A percentile compares a stretch with the other conserved stretches of the same genome.
These are phyloP conservation scores for Euwallacea similis DNA, from an alignment of 1,140 invertebrate species.

Conservation along the genomic window DNA sequence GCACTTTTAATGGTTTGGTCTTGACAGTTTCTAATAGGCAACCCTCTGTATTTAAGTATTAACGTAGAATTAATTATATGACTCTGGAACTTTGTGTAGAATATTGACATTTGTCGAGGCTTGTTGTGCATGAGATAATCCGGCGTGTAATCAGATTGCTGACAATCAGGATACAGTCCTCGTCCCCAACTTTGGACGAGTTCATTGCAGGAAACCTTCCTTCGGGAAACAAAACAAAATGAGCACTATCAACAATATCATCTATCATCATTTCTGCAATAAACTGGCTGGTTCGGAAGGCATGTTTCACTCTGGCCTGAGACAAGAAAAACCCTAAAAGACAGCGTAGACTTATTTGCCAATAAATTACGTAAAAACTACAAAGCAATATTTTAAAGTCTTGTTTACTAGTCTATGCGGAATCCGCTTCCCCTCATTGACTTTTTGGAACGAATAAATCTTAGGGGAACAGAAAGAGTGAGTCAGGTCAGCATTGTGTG, in stretches of 20 bases:
- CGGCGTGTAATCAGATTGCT: too few relatives aligned
- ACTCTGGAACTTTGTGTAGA: too few relatives aligned
- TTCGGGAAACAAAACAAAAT: too few relatives aligned
- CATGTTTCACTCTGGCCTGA: background rate
- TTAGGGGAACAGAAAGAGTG: constrained; percentile 10
- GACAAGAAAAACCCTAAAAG: constrained; percentile 7
- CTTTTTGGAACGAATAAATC: constrained; percentile 25
- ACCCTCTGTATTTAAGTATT: background rate
- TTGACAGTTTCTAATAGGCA: constrained; percentile 9
- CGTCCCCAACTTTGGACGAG: background rate
- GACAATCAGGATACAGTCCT: too few relatives aligned
- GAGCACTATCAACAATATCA: too few relatives aligned
- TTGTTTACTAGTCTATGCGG: constrained; percentile 21
- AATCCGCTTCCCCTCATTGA: constrained; percentile 21
- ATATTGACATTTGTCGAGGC: too few relatives aligned
- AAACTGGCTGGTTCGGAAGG: background rate
- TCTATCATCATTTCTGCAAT: too few relatives aligned
- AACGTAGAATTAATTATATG: constrained; percentile 2
- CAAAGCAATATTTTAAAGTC: constrained; percentile 26
- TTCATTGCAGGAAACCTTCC: background rate
- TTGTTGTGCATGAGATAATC: too few relatives aligned
- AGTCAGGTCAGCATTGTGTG: constrained; percentile 21
- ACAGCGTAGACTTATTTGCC: background rate
- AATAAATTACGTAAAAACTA: constrained; percentile 21
- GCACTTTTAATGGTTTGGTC: constrained; percentile 1